phyloP scores from a whole-genome alignment of 2,797 vertebrate genomes.

The Caiman crocodilus region DNA sequence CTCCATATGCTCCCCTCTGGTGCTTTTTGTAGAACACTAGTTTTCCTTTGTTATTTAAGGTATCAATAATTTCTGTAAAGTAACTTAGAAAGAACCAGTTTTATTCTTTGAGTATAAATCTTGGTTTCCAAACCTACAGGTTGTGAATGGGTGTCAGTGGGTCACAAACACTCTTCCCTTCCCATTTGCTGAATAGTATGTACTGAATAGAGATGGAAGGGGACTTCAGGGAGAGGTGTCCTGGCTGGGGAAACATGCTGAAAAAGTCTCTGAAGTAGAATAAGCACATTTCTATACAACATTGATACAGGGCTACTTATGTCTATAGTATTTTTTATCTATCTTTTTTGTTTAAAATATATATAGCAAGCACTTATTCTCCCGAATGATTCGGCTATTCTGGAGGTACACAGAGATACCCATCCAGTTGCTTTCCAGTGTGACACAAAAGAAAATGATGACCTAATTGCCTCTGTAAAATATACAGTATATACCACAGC shows the following conservation, averaged over 20 bases:
- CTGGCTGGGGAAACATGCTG: neutral
- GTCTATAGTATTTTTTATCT: neutral
- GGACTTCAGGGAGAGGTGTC: neutral
- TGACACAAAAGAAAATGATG: conserved; percentile 70
- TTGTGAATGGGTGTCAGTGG: neutral
- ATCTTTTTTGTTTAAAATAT: conserved; percentile 28
- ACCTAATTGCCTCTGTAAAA: conserved; percentile 75
- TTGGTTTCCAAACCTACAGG: neutral
- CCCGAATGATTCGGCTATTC: conserved; percentile 66
- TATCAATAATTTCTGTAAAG: neutral
- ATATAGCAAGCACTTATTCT: conserved; percentile 61
- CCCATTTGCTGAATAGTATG: neutral
- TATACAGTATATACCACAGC: conserved; percentile 63
- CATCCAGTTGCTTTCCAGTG: conserved; percentile 61
- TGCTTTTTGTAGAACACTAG: neutral
- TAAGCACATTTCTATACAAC: neutral
- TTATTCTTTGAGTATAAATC: neutral
- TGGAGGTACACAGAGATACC: conserved; percentile 59
- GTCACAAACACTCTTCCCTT: neutral
- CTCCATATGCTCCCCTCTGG: too few species aligned
- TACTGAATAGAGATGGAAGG: neutral
- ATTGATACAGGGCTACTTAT: conserved; percentile 10
- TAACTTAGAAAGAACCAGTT: neutral
- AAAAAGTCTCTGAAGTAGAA: neutral
- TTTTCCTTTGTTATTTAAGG: neutral